Conservation (phyloP, 2,113 vertebrate species). For the Chaenocephalus aceratus region DNA sequence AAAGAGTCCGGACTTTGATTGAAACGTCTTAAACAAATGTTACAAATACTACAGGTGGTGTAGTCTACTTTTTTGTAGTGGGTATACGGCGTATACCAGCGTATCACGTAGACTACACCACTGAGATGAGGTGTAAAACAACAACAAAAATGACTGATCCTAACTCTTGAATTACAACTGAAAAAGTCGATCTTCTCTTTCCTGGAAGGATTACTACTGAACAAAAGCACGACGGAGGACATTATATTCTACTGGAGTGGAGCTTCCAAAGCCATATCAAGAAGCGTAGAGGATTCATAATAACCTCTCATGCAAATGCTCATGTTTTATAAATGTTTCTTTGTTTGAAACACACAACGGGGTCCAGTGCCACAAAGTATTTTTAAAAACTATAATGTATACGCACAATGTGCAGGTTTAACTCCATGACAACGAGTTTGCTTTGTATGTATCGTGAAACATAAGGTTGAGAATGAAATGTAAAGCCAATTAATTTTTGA, state of each 20-base stretch:
- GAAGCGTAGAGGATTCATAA: not conserved
- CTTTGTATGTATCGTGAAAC: slow-evolving; percentile 10
- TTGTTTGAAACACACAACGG: slow-evolving; percentile 1
- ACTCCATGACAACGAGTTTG: not conserved
- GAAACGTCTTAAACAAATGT: slow-evolving; percentile 26
- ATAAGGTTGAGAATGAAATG: not conserved
- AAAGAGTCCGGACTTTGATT: slow-evolving; percentile 6
- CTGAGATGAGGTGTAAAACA: not conserved
- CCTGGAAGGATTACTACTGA: slow-evolving; percentile 7
- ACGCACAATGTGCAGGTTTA: slow-evolving; percentile 10
- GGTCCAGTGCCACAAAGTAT: slow-evolving; percentile 17
- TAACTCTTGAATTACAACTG: not conserved
- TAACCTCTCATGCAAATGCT: not conserved
- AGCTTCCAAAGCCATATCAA: slow-evolving; percentile 20
- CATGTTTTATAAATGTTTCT: not conserved
- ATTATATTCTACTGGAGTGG: not conserved
- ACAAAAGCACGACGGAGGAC: slow-evolving; percentile 5
- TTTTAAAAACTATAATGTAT: slow-evolving; percentile 32
- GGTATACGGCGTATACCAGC: too few relatives aligned
- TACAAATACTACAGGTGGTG: slow-evolving; percentile 7
- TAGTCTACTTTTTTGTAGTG: too few relatives aligned
- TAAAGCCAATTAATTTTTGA: slow-evolving; percentile 20
- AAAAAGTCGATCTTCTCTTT: not conserved
- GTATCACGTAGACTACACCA: too few relatives aligned
- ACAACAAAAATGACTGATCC: not conserved